Evolutionary conservation across 64 coral and sea anemone species (phyloP).

Genomic region (Pocillopora damicornis): DNA sequence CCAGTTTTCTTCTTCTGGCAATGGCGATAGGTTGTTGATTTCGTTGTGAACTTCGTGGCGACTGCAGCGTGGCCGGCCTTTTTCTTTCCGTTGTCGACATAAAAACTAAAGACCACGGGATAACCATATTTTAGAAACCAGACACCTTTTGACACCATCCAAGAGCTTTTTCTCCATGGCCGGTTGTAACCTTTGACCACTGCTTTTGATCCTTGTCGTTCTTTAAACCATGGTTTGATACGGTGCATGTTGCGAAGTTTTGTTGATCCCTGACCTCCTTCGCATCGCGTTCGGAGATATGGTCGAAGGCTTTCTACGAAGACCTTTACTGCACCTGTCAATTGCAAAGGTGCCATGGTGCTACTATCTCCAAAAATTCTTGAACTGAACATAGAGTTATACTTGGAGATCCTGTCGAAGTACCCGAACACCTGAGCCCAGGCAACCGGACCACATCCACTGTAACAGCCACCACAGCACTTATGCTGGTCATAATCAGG

Average conservation of each 20-base stretch:
- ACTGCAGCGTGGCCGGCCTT: no score
- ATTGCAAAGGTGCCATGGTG: neutral
- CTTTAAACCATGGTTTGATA: slow-evolving; percentile 34
- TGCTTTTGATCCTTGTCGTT: neutral
- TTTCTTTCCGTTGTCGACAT: no score
- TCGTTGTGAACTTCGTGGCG: no score
- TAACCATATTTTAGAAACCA: no score
- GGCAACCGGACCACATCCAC: slow-evolving; percentile 64
- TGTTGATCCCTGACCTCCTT: slow-evolving; percentile 21
- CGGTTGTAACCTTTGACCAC: neutral
- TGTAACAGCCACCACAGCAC: slow-evolving; percentile 45
- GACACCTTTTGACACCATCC: no score
- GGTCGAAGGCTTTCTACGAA: slow-evolving; percentile 27
- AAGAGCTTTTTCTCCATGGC: no score
- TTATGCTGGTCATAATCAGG: slow-evolving; percentile 56
- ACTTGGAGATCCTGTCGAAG: slow-evolving; percentile 34
- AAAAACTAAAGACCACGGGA: no score
- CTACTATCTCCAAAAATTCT: neutral
- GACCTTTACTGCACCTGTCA: neutral
- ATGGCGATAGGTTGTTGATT: no score
- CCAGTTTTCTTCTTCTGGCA: no score
- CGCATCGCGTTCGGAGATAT: slow-evolving; percentile 21
- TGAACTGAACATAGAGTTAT: neutral
- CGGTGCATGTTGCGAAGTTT: neutral
- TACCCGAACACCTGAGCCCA: slow-evolving; percentile 69